phyloP scores from a whole-genome alignment of 2,797 vertebrate species.

The Spatula clypeata region DNA sequence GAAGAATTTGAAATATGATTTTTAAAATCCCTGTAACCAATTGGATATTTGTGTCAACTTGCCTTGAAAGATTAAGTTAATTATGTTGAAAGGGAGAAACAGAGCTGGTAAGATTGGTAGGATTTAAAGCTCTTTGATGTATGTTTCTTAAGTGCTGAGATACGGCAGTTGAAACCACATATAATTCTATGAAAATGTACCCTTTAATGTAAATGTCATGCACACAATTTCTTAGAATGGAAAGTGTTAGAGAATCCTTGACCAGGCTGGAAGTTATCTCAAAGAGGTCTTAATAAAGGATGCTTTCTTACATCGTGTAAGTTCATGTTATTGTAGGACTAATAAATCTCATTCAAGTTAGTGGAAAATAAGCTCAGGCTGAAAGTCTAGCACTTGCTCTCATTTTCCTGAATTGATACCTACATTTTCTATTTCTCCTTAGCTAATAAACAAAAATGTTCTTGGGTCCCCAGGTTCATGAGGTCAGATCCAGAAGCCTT shows the following conservation, averaged over 20 bases:
- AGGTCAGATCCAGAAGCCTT: neutral
- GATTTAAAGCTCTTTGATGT: conserved; percentile 67
- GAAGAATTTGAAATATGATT: conserved; percentile 18
- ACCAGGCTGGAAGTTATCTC: neutral
- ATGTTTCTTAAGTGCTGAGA: conserved; percentile 28
- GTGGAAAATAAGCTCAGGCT: neutral
- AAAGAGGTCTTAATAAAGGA: neutral
- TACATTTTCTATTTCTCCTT: neutral
- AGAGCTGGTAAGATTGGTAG: conserved; percentile 9
- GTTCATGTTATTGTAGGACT: neutral
- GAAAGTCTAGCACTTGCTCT: neutral
- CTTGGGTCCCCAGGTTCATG: neutral
- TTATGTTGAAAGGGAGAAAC: conserved; percentile 36
- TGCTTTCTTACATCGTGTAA: neutral
- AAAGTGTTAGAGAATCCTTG: neutral
- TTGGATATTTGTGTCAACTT: conserved; percentile 60
- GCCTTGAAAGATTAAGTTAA: conserved; percentile 72
- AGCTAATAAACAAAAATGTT: neutral
- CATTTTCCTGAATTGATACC: neutral
- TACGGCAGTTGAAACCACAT: neutral
- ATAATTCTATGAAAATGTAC: conserved; percentile 35
- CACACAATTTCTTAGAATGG: conserved; percentile 6
- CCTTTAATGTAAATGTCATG: neutral
- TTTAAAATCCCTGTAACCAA: conserved; percentile 54
- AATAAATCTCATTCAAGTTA: neutral